Base-by-base conservation (phyloP, 2,113 vertebrate genomes). In the Eolophus roseicapilla region DNA sequence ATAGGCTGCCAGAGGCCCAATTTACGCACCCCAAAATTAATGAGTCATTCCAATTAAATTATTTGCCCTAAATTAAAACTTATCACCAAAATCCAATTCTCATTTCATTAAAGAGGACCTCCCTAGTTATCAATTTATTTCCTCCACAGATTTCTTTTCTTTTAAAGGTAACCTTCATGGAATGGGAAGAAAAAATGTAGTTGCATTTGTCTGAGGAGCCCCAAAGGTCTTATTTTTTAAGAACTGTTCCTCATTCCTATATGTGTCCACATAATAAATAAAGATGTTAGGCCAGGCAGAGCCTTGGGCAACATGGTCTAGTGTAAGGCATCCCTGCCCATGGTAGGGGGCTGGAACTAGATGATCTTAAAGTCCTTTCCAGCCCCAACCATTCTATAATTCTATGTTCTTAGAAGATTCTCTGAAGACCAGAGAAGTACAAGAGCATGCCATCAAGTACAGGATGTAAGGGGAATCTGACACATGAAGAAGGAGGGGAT, bases 1-100 rank as follows among this genome's bases (percentile, higher is more conserved):
- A 96, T 82, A 92, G 70, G 52, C 88, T 96, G 93, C 92, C 95
- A 95, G 92, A 95, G 95, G 96, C 91, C 86, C 8, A 85, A 62
- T 94, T 89, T 85, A 77, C 0, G 1, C 46, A 89, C 76, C 91
- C 77, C 91, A 41, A 93, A 94, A 94, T 94, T 95, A 97, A 95
- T 96, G 70, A 93, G n/a, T 92, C 70, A 70, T 93, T 96, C 75
- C 83, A 96, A 95, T 93, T 97, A 96, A 95, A 96, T 92, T 92
- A 93, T 96, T 96, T 96, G 92, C 74, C 91, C 92, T 97, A 94
- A 97, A 95, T 93, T 95, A 96, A 94, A 95, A 88, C 69, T 86
- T 91, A 88, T 70, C 91, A 76, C 88, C 71, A 84, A 93, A 92
- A 93, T 86, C 90, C 90, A 93, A 79, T 96, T 93, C 88, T 82